Evolutionary conservation across 1,140 invertebrate genomes (phyloP).

Genomic region (Drosophila chauvacae): DNA sequence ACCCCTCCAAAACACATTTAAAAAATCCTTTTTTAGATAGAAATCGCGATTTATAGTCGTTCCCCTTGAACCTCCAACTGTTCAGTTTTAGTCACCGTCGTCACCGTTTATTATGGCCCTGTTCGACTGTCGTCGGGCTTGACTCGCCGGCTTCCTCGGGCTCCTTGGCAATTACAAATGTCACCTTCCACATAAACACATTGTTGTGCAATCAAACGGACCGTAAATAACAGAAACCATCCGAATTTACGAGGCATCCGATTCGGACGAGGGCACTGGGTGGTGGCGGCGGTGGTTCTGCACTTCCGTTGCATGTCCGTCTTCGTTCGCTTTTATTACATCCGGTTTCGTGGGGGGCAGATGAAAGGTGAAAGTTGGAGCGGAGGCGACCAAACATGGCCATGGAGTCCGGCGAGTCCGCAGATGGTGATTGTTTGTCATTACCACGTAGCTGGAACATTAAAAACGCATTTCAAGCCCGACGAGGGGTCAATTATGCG

Average conservation of each 20-base stretch:
- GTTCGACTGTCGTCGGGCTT: conserved; percentile 28
- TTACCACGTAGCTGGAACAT: conserved; percentile 47
- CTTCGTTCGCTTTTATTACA: conserved; percentile 60
- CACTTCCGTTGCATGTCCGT: conserved; percentile 62
- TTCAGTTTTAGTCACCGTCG: not conserved
- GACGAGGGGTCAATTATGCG: conserved; percentile 8
- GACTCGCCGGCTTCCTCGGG: conserved; percentile 26
- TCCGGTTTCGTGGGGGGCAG: conserved; percentile 24
- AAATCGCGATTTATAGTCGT: conserved; percentile 48
- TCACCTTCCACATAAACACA: conserved; percentile 64
- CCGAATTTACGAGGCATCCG: conserved; percentile 48
- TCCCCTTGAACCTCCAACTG: conserved; percentile 9
- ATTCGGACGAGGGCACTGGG: conserved; percentile 10
- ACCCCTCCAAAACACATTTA: not conserved
- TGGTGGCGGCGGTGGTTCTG: conserved; percentile 20
- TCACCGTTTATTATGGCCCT: conserved; percentile 9
- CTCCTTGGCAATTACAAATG: conserved; percentile 60
- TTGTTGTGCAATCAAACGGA: conserved; percentile 72
- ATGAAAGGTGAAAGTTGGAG: conserved; percentile 11
- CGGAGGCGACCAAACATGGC: conserved; percentile 22
- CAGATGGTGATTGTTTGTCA: conserved; percentile 33
- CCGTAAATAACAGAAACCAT: conserved; percentile 59
- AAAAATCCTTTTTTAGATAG: conserved; percentile 26
- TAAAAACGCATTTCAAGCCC: conserved; percentile 46
- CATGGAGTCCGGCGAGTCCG: conserved; percentile 12